Base-by-base conservation (phyloP, 1,140 invertebrate genomes). In the Fopius arisanus region DNA sequence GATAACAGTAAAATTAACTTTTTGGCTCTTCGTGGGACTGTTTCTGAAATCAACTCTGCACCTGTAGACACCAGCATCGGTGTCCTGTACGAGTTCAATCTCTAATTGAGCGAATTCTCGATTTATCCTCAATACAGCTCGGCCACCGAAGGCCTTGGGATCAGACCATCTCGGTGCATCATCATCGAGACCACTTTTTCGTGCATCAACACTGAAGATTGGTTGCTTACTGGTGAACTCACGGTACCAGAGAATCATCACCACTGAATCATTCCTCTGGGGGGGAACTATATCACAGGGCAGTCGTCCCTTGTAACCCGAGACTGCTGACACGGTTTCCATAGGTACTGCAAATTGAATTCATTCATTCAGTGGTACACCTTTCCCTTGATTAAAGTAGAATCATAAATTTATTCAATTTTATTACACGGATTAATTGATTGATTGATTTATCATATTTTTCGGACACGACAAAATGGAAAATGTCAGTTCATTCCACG, bases 41-140 rank as follows among this genome's bases (percentile, higher is more conserved):
- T 91, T 89, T 41, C 89, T 85, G 83, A 94, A 95, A 84, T 95
- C 94, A 1, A 94, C 93, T 29, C 93, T 86, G 81, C 94, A 95
- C 71, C 92, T 89, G 81, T 94, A 95, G 12, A 93, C 79, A 0
- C 91, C 93, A 68, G 91, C 90, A 79, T 95, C 93, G 74, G 85
- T 87, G n/a, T 88, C 87, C 54, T 86, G 88, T 7, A 93, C 84
- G 21, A 88, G 84, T 62, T 90, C 83, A 54, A 93, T 85, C 28
- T 87, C 86, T 21, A 93, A 83, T 43, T 88, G 83, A 1, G 91
- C 90, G 3, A 92, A 90, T 26, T 89, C 85, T 16, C 80, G 81
- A 37, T 85, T 83, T 12, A 90, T 86, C 65, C 88, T 88, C 76
- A 92, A 89, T 51, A 83, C 86, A 9, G 92, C 87, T 70, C 91